Conservation (phyloP, 92 coral and sea anemone species). For the Zoanthus sociatus region DNA sequence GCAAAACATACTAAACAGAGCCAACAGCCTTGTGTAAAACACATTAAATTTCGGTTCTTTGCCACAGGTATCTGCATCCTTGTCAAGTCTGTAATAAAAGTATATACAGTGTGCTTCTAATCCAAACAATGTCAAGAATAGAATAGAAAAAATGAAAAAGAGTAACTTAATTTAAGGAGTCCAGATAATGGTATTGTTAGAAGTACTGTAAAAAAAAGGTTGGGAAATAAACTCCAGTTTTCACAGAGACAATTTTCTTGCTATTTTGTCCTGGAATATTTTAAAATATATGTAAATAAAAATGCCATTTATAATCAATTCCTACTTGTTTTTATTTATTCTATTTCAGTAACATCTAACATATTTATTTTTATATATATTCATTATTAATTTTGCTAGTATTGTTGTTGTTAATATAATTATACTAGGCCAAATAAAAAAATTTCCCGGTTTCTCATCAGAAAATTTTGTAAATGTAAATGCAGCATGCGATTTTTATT, state of each 20-base stretch:
- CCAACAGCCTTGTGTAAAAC: conserved; percentile 31
- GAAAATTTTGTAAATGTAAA: neutral
- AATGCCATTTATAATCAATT: conserved; percentile 1
- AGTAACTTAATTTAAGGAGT: conserved; percentile 14
- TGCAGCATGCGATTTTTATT: neutral
- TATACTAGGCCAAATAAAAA: neutral
- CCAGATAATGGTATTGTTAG: conserved; percentile 6
- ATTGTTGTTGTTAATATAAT: too few relatives aligned
- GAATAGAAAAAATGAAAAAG: conserved; percentile 22
- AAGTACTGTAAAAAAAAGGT: neutral
- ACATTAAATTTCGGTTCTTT: conserved; percentile 28
- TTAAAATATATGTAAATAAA: neutral
- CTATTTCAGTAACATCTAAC: too few relatives aligned
- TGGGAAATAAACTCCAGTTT: neutral
- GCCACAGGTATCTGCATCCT: conserved; percentile 27
- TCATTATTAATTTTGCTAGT: too few relatives aligned
- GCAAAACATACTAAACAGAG: conserved; percentile 36
- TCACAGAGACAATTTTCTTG: neutral
- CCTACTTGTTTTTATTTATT: neutral
- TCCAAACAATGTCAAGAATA: conserved; percentile 27
- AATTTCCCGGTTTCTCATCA: neutral
- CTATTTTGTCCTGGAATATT: too few relatives aligned
- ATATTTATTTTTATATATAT: too few relatives aligned
- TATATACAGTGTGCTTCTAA: conserved; percentile 4
- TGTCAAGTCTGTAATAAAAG: neutral